Evolutionary conservation across 1,140 invertebrate genomes (phyloP).

Genomic region (Rhyacophila brunnea): DNA sequence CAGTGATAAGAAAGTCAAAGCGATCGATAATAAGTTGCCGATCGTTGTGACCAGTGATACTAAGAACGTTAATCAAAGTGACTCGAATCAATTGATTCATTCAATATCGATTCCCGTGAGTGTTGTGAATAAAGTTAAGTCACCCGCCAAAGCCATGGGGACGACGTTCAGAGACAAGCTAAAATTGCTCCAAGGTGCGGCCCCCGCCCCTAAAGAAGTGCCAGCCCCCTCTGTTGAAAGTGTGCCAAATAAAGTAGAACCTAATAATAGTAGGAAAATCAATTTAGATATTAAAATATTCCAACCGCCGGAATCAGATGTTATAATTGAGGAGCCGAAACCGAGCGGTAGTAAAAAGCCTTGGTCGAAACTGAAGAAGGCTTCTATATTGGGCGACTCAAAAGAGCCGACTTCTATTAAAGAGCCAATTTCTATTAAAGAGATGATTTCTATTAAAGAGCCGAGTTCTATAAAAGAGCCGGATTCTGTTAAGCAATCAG

Average conservation of each 20-base stretch:
- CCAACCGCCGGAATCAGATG: constrained; percentile 34
- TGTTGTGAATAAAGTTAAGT: constrained; percentile 54
- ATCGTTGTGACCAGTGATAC: constrained; percentile 38
- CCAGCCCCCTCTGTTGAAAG: constrained; percentile 31
- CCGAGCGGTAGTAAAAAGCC: constrained; percentile 47
- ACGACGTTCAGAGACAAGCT: constrained; percentile 51
- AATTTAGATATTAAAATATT: constrained; percentile 41
- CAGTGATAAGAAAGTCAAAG: constrained; percentile 22
- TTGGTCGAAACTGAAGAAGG: constrained; percentile 59
- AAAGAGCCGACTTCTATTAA: constrained; percentile 20
- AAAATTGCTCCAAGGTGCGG: constrained; percentile 46
- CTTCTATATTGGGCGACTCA: constrained; percentile 47
- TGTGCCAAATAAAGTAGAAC: constrained; percentile 33
- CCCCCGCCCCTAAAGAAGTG: constrained; percentile 39
- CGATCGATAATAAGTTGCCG: constrained; percentile 8
- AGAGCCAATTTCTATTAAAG: constrained; percentile 14
- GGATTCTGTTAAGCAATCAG: constrained; percentile 12
- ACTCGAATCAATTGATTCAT: constrained; percentile 7
- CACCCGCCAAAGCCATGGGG: constrained; percentile 49
- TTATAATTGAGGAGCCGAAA: constrained; percentile 41
- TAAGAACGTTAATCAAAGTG: neutral
- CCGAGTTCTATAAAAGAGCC: no score
- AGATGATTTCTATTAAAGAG: no score
- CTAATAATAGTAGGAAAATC: constrained; percentile 9
- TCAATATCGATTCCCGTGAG: constrained; percentile 52